Conservation (phyloP, 1,140 invertebrate genomes). For the Heliconius himera region DNA sequence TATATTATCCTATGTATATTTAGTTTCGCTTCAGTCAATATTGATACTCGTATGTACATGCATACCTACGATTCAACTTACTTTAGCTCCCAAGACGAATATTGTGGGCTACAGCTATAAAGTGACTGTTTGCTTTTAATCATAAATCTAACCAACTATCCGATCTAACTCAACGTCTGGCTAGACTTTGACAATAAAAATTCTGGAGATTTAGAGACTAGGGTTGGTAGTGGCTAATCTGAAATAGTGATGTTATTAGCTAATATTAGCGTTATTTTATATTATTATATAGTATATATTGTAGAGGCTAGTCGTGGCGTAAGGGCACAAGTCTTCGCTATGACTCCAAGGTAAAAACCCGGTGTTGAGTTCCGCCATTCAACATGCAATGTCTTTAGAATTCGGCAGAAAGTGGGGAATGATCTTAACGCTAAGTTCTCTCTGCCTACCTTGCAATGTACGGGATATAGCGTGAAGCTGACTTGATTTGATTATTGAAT, state of each 20-base stretch:
- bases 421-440: no score
- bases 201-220: conserved; percentile 53
- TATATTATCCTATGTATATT: no score
- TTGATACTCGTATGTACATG: background rate
- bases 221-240: conserved; percentile 46
- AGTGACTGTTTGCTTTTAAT: conserved; percentile 17
- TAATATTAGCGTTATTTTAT: background rate
- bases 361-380: no score
- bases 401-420: no score
- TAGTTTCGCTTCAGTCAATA: background rate
- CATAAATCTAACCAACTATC: conserved; percentile 27
- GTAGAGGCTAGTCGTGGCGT: no score
- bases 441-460: no score
- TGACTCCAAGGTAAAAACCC: no score
- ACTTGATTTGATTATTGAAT: no score
- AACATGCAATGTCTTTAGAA: no score
- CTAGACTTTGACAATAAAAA: conserved; percentile 51
- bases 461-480: no score
- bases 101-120: background rate
- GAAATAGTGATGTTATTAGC: background rate
- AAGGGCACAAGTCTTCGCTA: no score
- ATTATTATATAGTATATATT: background rate
- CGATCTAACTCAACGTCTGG: conserved; percentile 22
- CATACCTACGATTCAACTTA: background rate
- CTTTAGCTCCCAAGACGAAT: conserved; percentile 1